Evolutionary conservation across 1,140 invertebrate genomes (phyloP).

Genomic region (Drosophila nannoptera): DNA sequence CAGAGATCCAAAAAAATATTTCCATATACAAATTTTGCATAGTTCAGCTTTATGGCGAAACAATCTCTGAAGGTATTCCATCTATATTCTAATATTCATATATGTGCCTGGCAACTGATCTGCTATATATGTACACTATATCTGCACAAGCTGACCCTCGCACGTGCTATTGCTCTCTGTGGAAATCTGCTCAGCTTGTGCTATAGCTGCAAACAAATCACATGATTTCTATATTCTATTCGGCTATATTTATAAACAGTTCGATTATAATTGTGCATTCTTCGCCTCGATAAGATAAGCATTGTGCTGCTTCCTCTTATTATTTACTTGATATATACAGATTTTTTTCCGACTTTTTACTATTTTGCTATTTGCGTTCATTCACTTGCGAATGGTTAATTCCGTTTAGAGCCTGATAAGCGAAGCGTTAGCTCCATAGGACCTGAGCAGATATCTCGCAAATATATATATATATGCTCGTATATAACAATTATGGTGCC

Average conservation of each 20-base stretch:
- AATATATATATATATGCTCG: conserved; percentile 9
- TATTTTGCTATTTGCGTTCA: conserved; percentile 60
- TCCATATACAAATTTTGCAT: too few species aligned
- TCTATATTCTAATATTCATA: neutral
- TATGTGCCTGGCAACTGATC: neutral
- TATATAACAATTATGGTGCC: conserved; percentile 11
- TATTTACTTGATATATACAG: conserved; percentile 21
- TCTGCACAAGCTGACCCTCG: conserved; percentile 3
- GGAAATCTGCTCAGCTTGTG: neutral
- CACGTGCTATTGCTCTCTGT: neutral
- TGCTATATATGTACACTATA: too few species aligned
- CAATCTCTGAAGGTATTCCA: neutral
- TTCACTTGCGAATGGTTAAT: conserved; percentile 54
- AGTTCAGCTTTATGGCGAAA: neutral
- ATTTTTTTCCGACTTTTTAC: neutral
- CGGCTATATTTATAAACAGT: neutral
- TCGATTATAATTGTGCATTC: neutral
- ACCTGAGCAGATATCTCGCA: conserved; percentile 2
- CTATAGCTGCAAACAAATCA: neutral
- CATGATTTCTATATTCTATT: neutral
- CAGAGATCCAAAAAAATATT: too few species aligned
- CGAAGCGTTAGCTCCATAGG: conserved; percentile 11
- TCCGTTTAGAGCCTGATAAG: conserved; percentile 8
- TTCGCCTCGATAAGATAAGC: conserved; percentile 31
- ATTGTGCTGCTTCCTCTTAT: neutral